These are phyloP conservation scores for Symphodus melops DNA, from an alignment of 2,113 vertebrate genomes.

Conservation along the genomic window DNA sequence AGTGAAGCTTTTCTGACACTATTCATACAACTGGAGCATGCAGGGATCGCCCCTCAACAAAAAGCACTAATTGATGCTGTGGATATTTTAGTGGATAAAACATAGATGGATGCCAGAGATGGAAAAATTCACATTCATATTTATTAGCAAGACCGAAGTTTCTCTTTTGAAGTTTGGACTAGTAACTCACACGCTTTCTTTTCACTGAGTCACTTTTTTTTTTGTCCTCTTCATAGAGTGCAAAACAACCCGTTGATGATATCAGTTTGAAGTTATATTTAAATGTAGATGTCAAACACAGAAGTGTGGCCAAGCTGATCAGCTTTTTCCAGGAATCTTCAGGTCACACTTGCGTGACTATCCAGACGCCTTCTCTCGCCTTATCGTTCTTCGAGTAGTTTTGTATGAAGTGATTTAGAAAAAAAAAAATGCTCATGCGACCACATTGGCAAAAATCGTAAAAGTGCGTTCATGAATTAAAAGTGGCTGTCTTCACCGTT, in stretches of 20 bases:
- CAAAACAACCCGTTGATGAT: background rate
- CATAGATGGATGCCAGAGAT: slow-evolving; percentile 15
- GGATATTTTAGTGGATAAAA: slow-evolving; percentile 46
- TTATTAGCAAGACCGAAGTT: background rate
- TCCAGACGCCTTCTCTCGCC: background rate
- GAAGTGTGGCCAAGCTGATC: background rate
- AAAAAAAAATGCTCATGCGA: no score
- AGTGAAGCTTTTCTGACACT: slow-evolving; percentile 63
- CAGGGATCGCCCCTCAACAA: slow-evolving; percentile 44
- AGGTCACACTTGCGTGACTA: background rate
- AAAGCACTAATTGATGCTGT: slow-evolving; percentile 58
- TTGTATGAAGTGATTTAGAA: background rate
- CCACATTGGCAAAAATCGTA: background rate
- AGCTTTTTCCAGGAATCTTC: background rate
- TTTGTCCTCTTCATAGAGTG: background rate
- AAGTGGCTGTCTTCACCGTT: background rate
- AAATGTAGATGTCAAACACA: background rate
- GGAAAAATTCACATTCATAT: slow-evolving; percentile 39
- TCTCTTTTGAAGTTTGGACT: slow-evolving; percentile 40
- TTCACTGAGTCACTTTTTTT: background rate
- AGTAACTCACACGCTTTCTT: background rate
- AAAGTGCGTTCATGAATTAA: background rate
- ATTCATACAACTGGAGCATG: slow-evolving; percentile 69
- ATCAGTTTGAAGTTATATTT: background rate
- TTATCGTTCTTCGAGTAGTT: background rate